These are phyloP conservation scores for Amphimallon solstitiale DNA, from an alignment of 2,888 invertebrate species.

Conservation along the genomic window DNA sequence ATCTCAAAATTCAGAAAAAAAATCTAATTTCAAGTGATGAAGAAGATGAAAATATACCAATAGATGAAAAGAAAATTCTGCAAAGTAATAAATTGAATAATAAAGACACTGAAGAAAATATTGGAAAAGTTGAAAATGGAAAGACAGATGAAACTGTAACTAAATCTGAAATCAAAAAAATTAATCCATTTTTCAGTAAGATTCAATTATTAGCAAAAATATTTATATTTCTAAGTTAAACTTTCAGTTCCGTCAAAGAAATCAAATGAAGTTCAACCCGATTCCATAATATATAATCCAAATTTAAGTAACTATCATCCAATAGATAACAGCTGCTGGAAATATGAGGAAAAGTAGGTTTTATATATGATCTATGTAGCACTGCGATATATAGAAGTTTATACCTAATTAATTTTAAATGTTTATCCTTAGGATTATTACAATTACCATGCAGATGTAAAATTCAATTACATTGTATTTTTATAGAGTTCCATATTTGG, in stretches of 20 bases:
- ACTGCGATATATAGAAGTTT: too few relatives aligned
- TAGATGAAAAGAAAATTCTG: not conserved
- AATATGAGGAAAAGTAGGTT: slow-evolving; percentile 73
- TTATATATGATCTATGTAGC: not conserved
- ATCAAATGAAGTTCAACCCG: not conserved
- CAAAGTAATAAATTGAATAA: slow-evolving; percentile 35
- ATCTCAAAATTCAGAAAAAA: not conserved
- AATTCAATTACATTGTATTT: not conserved
- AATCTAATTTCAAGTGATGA: slow-evolving; percentile 19
- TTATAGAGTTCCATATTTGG: slow-evolving; percentile 89
- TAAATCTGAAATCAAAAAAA: slow-evolving; percentile 46
- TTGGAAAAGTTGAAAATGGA: slow-evolving; percentile 59
- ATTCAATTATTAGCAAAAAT: not conserved
- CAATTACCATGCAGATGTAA: too few relatives aligned
- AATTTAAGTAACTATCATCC: slow-evolving; percentile 80
- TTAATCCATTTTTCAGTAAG: slow-evolving; percentile 28
- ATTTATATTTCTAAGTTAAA: not conserved
- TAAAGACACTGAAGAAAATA: slow-evolving; percentile 59
- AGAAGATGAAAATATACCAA: not conserved
- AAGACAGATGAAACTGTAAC: slow-evolving; percentile 59
- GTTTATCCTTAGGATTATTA: too few relatives aligned
- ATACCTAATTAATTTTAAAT: too few relatives aligned
- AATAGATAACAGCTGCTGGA: slow-evolving; percentile 85
- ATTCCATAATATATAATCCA: slow-evolving; percentile 72
- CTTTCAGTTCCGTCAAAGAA: not conserved